phyloP scores from a whole-genome alignment of 2,888 invertebrate species.

The Yponomeuta cagnagella region DNA sequence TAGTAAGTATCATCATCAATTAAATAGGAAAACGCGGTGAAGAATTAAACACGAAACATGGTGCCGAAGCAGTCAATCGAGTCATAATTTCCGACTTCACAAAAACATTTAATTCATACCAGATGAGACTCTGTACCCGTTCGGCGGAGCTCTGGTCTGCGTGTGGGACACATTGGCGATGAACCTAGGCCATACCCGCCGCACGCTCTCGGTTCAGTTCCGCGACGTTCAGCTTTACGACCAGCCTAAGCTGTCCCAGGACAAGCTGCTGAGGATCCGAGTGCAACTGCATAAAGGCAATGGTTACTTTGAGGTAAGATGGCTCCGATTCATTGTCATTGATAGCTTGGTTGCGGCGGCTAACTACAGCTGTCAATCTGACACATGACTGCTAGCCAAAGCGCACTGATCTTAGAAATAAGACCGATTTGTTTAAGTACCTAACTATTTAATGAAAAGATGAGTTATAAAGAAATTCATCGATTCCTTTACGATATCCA shows the following conservation, averaged over 20 bases:
- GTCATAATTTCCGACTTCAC: background rate
- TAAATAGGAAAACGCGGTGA: too few species aligned
- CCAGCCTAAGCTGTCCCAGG: background rate
- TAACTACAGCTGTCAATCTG: background rate
- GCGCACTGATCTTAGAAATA: too few species aligned
- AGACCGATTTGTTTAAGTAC: too few species aligned
- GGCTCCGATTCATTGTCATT: background rate
- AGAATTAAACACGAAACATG: too few species aligned
- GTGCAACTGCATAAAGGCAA: slow-evolving; percentile 10
- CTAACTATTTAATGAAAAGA: too few species aligned
- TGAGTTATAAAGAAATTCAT: too few species aligned
- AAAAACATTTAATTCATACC: background rate
- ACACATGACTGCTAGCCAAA: background rate
- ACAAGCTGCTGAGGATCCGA: background rate
- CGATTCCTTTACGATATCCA: too few species aligned
- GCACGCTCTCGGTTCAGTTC: background rate
- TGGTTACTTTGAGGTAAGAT: slow-evolving; percentile 12
- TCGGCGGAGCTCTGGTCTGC: slow-evolving; percentile 5
- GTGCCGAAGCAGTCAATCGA: too few species aligned
- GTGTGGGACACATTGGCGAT: slow-evolving; percentile 11
- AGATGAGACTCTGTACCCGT: slow-evolving; percentile 7
- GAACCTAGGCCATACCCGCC: background rate
- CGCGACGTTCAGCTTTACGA: slow-evolving; percentile 5
- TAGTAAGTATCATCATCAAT: too few species aligned
- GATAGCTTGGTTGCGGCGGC: background rate